phyloP scores from a whole-genome alignment of 2,888 invertebrate genomes.

The Cheilosia soror region DNA sequence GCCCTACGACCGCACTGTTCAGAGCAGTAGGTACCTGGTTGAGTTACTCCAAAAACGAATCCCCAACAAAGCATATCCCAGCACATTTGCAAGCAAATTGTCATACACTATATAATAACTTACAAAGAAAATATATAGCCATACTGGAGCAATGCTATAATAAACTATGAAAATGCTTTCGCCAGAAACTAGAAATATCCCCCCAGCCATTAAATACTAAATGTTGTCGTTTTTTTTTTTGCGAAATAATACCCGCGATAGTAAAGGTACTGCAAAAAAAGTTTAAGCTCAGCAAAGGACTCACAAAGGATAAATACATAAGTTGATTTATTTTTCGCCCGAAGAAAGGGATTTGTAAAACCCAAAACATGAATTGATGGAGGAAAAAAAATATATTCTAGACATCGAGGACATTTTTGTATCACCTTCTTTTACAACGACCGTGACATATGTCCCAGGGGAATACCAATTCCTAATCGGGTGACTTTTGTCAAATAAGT shows the following conservation, averaged over 20 bases:
- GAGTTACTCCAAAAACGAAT: constrained; percentile 26
- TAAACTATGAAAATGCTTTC: constrained; percentile 35
- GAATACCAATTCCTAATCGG: constrained; percentile 13
- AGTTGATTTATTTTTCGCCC: constrained; percentile 12
- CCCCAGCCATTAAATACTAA: neutral
- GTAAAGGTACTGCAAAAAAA: constrained; percentile 17
- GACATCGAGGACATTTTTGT: neutral
- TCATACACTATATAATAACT: constrained; percentile 34
- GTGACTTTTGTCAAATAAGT: constrained; percentile 34
- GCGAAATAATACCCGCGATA: constrained; percentile 35
- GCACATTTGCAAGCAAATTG: constrained; percentile 54
- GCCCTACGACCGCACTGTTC: too few relatives aligned
- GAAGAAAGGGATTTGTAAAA: neutral
- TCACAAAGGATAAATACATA: constrained; percentile 9
- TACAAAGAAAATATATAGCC: constrained; percentile 7
- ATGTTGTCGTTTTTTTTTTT: constrained; percentile 31
- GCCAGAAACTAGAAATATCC: constrained; percentile 1
- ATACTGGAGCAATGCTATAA: constrained; percentile 6
- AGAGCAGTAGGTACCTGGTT: neutral
- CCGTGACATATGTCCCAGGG: constrained; percentile 2
- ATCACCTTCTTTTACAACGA: constrained; percentile 2
- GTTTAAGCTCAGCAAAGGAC: constrained; percentile 26
- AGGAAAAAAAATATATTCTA: constrained; percentile 17
- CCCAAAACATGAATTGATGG: constrained; percentile 26
- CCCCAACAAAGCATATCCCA: constrained; percentile 25